Evolutionary conservation across 2,888 invertebrate genomes (phyloP), one percentile per base, ranked within the genome.

Genomic region (Odontothrips loti): DNA sequence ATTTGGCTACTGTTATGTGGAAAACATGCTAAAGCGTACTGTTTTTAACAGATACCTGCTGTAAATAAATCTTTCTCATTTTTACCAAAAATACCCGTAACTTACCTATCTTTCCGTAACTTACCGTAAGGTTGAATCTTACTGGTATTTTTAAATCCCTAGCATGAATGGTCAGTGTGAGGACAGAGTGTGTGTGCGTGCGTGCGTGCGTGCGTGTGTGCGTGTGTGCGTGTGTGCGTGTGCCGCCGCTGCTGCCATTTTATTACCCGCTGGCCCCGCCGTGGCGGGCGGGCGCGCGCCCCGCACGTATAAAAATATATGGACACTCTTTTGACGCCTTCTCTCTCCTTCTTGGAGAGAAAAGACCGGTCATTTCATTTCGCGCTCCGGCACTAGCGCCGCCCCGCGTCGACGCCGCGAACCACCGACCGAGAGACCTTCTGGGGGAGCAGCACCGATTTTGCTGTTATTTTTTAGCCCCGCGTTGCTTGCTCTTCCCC

Each of bases 271-370:
- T 10, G 12, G 2, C 34, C 34, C 34, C 34, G 34, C 3, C 11
- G 11, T 15, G 51, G 17, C 51, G 51, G 51, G 51, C 58, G 58
- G 15, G 58, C 34, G n/a, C 17, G 51, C 51, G 51, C 58, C 58
- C 58, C 58, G n/a, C 20, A 11, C 6, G 27, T 75, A 75, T 27
- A 75, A 68, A 68, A 75, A 27, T 75, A 75, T 75, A 75, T 75
- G 68, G 68, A 75, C 68, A 75, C 68, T 23, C 68, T 75, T 23
- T 75, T 75, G 68, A 75, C 68, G 68, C 68, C 68, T 75, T 58
- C 20, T 6, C n/a, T 58, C 58, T 58, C 58, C 12, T 17, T 20
- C 58, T 43, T 43, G 34, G 34, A 43, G 34, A 43, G 34, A 43
- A 43, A 4, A 43, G 34, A 43, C 34, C 58, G 58, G 20, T 15